phyloP scores from a whole-genome alignment of 2,113 vertebrate species.

The Melanotaenia duboulayi region DNA sequence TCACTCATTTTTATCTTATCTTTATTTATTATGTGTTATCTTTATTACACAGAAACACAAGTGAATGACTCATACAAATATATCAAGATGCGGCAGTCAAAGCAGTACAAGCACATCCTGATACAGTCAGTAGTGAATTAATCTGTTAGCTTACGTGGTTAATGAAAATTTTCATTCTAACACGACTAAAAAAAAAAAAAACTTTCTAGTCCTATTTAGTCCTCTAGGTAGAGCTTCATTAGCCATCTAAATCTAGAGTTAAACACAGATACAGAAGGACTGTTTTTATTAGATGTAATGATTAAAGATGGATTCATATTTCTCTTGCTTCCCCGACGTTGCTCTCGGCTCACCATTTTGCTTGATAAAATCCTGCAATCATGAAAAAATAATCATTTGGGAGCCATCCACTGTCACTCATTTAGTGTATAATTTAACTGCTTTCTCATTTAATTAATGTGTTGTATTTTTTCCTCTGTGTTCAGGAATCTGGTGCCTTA shows the following conservation, averaged over 20 bases:
- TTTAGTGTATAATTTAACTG: not conserved
- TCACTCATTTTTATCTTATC: no score
- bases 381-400: slow-evolving; percentile 4
- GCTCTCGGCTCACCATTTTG: slow-evolving; percentile 70
- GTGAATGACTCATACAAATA: not conserved
- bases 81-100: not conserved
- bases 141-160: not conserved
- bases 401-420: not conserved
- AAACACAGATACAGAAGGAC: not conserved
- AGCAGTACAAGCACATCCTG: not conserved
- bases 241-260: no score
- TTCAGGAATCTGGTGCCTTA: slow-evolving; percentile 16
- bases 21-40: no score
- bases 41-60: not conserved
- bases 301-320: slow-evolving; percentile 78
- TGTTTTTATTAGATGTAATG: slow-evolving; percentile 67
- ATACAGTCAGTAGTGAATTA: not conserved
- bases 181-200: slow-evolving; percentile 3
- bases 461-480: not conserved
- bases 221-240: not conserved
- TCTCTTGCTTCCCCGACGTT: slow-evolving; percentile 79
- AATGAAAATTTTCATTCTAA: not conserved
- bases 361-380: slow-evolving; percentile 71
- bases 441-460: not conserved
- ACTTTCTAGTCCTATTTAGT: not conserved